Base-by-base conservation (phyloP, 2,888 invertebrate genomes). In the Idaea aversata region DNA sequence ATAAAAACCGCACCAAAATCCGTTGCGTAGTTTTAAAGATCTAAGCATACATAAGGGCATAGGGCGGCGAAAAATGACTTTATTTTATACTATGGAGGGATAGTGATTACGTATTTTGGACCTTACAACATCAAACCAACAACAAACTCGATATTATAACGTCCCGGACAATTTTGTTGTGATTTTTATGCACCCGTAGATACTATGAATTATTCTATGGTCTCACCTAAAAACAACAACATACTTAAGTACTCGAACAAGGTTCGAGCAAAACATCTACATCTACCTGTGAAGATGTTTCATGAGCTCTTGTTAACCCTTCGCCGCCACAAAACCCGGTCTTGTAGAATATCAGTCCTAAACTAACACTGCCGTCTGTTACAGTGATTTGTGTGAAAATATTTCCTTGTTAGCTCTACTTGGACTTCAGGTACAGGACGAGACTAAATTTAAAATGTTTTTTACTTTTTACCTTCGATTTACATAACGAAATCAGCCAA, bases 391-490 rank as follows among this genome's bases (percentile, higher is more conserved):
- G 47, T 47, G 47, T 47, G 47, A 47, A 47, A 47, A 47, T 5
- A 47, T 47, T 47, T 10, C 47, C 47, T 47, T 13, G 47, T 47
- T 47, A 47, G 47, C 47, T 47, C 47, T 47, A 4, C 47, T 47
- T 47, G 47, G 47, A 47, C 47, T 63, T 58, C 34, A 34, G 57
- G n/a, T 34, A 57, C 58, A 57, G 57, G n/a, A 16, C 57, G 25
- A 34, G 7, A 38, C 57, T 34, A 34, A 25, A 57, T 62, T 34
- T 57, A 62, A 10, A 47, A 47, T 47, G 47, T 47, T 47, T 47
- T n/a, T 47, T 47, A 47, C 47, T 47, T 47, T 47, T 47, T 47
- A 13, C 47, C 13, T 10, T 47, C 47, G 47, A 10, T 7, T 47
- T 47, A 4, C 47, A 13, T 47, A 5, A 13, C 47, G 7, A 47